Conservation (phyloP, 2,113 vertebrate species). For the Heloderma charlesbogerti region DNA sequence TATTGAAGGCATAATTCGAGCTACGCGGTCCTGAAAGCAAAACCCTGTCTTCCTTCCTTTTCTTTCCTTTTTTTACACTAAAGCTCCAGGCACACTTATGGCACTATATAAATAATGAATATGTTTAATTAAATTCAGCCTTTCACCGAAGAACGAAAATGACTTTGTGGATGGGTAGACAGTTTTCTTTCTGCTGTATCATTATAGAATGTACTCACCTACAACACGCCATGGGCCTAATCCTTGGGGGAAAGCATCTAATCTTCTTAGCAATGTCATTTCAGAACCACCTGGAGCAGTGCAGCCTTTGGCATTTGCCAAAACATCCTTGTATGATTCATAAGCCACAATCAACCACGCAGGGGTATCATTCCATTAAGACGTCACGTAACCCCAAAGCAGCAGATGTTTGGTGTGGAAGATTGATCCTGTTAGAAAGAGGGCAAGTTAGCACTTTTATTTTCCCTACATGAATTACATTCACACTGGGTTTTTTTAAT, state of each 20-base stretch:
- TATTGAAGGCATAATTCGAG: conserved; percentile 34
- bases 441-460: neutral
- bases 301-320: neutral
- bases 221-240: neutral
- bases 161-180: neutral
- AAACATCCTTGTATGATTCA: conserved; percentile 1
- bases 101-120: conserved; percentile 36
- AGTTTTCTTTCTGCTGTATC: neutral
- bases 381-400: neutral
- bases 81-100: conserved; percentile 23
- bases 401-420: neutral
- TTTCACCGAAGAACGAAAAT: conserved; percentile 25
- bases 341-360: conserved; percentile 1
- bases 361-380: neutral
- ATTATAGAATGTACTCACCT: conserved; percentile 6
- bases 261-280: conserved; percentile 23
- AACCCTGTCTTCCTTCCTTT: neutral
- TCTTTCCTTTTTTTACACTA: neutral
- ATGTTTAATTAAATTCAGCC: conserved; percentile 19
- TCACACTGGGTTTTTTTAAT: neutral
- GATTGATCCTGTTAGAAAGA: conserved; percentile 10
- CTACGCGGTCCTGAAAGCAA: neutral
- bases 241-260: neutral
- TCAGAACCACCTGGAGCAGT: neutral
- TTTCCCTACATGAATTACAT: neutral